Percentiles rank a stretch among this genome's conserved stretches.
Conservation (phyloP, 2,797 vertebrate genomes). For the Poecilia wingei region DNA sequence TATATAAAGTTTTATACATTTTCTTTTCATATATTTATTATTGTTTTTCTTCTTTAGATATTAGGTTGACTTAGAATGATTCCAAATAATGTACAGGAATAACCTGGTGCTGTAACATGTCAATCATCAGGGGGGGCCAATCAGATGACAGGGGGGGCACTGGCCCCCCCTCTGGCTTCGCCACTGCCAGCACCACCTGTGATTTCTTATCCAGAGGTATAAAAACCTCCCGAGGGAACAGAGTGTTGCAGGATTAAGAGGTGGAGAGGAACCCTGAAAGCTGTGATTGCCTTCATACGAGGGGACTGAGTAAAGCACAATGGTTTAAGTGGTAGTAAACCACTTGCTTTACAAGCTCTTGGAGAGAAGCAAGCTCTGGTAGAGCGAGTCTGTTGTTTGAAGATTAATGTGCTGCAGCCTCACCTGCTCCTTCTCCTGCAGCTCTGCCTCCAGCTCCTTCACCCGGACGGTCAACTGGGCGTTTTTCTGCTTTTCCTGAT, state of each 20-base stretch:
- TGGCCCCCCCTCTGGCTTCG: too few species aligned
- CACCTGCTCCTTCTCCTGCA: constrained; percentile 93
- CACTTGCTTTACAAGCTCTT: not conserved
- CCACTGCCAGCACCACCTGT: not conserved
- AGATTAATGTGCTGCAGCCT: constrained; percentile 27
- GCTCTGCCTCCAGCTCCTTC: constrained; percentile 88
- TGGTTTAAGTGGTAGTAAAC: constrained; percentile 1
- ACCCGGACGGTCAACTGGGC: constrained; percentile 85
- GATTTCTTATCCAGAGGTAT: constrained; percentile 20
- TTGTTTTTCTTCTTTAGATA: too few species aligned
- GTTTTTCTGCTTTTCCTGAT: constrained; percentile 90
- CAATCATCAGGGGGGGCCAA: too few species aligned
- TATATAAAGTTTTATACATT: too few species aligned
- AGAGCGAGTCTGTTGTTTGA: not conserved
- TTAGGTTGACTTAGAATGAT: too few species aligned
- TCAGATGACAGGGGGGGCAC: too few species aligned
- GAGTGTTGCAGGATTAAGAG: constrained; percentile 5
- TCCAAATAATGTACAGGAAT: too few species aligned
- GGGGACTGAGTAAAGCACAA: constrained; percentile 8
- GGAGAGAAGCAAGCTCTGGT: not conserved
- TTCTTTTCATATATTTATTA: too few species aligned
- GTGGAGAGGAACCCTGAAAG: constrained; percentile 6
- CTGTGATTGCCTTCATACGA: constrained; percentile 8
- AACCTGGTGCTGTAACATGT: too few species aligned
- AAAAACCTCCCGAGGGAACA: constrained; percentile 46